Percentiles rank a stretch among this genome's conserved stretches.
Evolutionary conservation across 2,113 vertebrate species (phyloP).

Genomic region (Pollachius pollachius): DNA sequence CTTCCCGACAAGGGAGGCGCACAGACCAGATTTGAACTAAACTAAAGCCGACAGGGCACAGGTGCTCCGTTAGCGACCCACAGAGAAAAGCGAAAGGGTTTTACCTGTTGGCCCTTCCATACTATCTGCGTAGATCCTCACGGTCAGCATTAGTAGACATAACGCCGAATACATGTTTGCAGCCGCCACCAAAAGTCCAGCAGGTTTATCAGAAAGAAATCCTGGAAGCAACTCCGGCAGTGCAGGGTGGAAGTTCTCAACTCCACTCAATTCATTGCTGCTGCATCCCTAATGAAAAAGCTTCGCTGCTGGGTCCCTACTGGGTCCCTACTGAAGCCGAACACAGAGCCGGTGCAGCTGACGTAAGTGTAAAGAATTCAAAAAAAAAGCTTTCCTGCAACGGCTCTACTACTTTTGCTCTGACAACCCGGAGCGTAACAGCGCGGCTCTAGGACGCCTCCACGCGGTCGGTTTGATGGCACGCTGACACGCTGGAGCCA

Average conservation of each 20-base stretch:
- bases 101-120: conserved; percentile 77
- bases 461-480: conserved; percentile 41
- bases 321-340: conserved; percentile 37
- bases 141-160: conserved; percentile 64
- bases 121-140: conserved; percentile 64
- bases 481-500: neutral
- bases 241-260: conserved; percentile 57
- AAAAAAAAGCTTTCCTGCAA: conserved; percentile 18
- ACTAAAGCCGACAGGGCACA: too few species aligned
- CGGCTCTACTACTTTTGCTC: conserved; percentile 35
- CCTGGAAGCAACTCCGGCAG: conserved; percentile 40
- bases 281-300: conserved; percentile 26
- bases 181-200: conserved; percentile 45
- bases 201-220: conserved; percentile 46
- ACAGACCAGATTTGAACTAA: too few species aligned
- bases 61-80: too few species aligned
- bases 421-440: conserved; percentile 19
- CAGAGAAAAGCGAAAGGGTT: too few species aligned
- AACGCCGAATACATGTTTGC: conserved; percentile 53
- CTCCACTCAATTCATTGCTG: conserved; percentile 38
- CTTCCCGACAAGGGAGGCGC: too few species aligned
- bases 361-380: conserved; percentile 40
- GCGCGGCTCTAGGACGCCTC: conserved; percentile 60
- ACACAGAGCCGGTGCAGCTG: conserved; percentile 39
- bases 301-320: conserved; percentile 44